Base-by-base conservation (phyloP, 2,113 vertebrate genomes). In the Passer domesticus region DNA sequence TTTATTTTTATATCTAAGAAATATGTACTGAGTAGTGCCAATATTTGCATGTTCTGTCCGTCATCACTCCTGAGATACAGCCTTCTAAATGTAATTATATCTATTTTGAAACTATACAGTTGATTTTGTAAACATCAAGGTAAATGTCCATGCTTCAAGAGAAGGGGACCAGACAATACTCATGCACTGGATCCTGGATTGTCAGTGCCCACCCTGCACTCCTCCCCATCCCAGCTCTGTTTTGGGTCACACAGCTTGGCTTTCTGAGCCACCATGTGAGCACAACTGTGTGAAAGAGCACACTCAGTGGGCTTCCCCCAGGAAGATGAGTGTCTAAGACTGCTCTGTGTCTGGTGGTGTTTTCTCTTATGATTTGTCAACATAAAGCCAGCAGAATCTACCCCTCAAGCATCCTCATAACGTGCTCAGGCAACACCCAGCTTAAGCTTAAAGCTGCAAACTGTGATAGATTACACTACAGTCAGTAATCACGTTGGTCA, bases 151-250 rank as follows among this genome's bases (percentile, higher is more conserved):
- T 1, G 1, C 15, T 23, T 56, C 8, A 24, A 25, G 10, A 53
- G 30, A 69, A 80, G 22, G 17, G 21, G 12, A 53, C 7, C 17
- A 59, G 21, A 24, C 1, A 7, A 30, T 14, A 8, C 5, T 53
- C 18, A 14, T 49, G 37, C 18, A 8, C 17, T 50, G 28, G 21
- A 41, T 81, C 15, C 30, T 49, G n/a, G 13, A 15, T 12, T 72
- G 47, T 49, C 27, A 24, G n/a, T 2, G 3, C 4, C 6, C 2
- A 63, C 5, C 4, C 13, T 46, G 20, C 11, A 28, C 1, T 31
- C 3, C 4, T 73, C 8, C 21, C 8, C 35, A 46, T 2, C 4
- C 8, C 2, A 1, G 7, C 15, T 64, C 44, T 35, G 4, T 31
- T 69, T 50, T 70, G 50, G 23, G 14, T 49, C 27, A 16, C 6